Evolutionary conservation across 2,888 invertebrate genomes (phyloP), one percentile per base, ranked within the genome.

Genomic region (Drosophila histrio): DNA sequence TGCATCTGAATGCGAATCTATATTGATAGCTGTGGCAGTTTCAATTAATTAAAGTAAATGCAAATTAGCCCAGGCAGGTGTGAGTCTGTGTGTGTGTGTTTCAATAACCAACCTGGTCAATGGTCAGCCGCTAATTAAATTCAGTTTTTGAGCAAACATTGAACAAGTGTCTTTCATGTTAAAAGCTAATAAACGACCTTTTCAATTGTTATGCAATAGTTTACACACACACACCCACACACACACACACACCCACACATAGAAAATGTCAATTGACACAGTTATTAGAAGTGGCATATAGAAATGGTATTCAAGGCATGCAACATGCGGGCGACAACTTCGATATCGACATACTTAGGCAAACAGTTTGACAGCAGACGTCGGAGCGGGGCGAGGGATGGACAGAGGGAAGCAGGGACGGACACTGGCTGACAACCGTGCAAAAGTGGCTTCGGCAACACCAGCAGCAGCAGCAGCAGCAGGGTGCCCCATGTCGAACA

Each of bases 321-420:
- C 34, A 34, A 44, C 72, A 76, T 77, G 64, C 71, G 83, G 65
- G 83, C 60, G 46, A 49, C 62, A 68, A 79, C 82, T 68, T 68
- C 60, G 70, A 79, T 79, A 79, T 69, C 81, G 81, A 65, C 84
- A 86, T 77, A 79, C 81, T 86, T 81, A 83, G 73, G 84, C 67
- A 46, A 59, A 71, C 63, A 75, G 68, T 77, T 80, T 77, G 82
- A 77, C 82, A 80, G 61, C 49, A 38, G 32, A 44, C 44, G 61
- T 34, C 39, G 47, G 6, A 46, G 9, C 19, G n/a, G 1, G 7
- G 11, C 8, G 2, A 21, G n/a, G 1, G 47, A 49, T 17, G 24
- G 6, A 30, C 36, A 15, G n/a, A 3, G 17, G 11, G 8, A 11
- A 11, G 4, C 7, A 13, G 15, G 36, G 44, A 58, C 46, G 65